phyloP scores from a whole-genome alignment of 2,113 vertebrate genomes.

The Hemibagrus wyckioides region DNA sequence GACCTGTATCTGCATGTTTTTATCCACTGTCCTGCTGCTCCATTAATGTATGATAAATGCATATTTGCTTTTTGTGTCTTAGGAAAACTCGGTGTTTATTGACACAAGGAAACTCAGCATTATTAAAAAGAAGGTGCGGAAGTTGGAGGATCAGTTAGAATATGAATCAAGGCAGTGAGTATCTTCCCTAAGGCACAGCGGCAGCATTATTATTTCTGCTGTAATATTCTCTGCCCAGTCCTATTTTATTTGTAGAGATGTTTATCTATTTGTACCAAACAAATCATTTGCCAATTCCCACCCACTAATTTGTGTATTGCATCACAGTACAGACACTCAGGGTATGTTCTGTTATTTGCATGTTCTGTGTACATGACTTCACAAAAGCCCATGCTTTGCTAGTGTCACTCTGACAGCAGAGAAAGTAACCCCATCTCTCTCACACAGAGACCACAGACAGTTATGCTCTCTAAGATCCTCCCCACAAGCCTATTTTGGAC shows the following conservation, averaged over 20 bases:
- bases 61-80: constrained; percentile 6
- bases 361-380: not conserved
- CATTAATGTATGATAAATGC: too few species aligned
- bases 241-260: not conserved
- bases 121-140: constrained; percentile 97
- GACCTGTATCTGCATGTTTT: too few species aligned
- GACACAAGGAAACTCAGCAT: constrained; percentile 95
- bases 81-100: constrained; percentile 94
- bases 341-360: too few species aligned
- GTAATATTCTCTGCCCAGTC: not conserved
- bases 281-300: not conserved
- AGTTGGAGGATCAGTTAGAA: constrained; percentile 92
- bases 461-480: not conserved
- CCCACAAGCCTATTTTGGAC: not conserved
- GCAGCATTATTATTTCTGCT: not conserved
- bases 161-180: constrained; percentile 94
- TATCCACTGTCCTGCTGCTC: too few species aligned
- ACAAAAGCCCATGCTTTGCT: not conserved
- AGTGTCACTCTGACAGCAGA: not conserved
- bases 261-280: not conserved
- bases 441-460: not conserved
- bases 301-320: not conserved
- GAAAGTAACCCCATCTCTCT: not conserved
- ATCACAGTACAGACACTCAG: not conserved
- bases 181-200: not conserved